Evolutionary conservation across 2,888 invertebrate species (phyloP).

Genomic region (Pemphredon lugubris): DNA sequence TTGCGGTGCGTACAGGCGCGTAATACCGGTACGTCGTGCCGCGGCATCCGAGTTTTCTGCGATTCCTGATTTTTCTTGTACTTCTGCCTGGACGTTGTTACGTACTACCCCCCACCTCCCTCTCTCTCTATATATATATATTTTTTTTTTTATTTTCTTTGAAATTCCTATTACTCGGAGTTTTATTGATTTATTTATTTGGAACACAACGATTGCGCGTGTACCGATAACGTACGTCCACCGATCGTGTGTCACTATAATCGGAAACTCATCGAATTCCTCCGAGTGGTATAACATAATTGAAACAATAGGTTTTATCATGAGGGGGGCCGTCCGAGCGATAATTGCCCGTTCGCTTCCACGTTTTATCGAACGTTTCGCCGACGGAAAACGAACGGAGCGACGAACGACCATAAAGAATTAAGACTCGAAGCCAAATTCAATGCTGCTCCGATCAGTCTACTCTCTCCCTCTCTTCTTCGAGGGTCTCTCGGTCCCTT

Average conservation of each 20-base stretch:
- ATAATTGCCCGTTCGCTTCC: neutral
- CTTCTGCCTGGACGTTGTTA: neutral
- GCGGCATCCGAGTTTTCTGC: conserved; percentile 59
- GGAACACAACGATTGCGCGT: too few relatives aligned
- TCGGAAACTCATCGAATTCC: too few relatives aligned
- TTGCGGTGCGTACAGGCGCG: conserved; percentile 66
- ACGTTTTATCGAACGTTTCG: neutral
- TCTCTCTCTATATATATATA: neutral
- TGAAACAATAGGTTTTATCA: too few relatives aligned
- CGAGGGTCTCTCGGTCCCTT: conserved; percentile 45
- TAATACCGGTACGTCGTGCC: conserved; percentile 49
- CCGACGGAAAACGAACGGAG: conserved; percentile 24
- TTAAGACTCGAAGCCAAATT: conserved; percentile 60
- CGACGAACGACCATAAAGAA: conserved; percentile 43
- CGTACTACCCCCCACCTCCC: neutral
- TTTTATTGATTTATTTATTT: neutral
- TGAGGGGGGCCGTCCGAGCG: neutral
- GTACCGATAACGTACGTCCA: too few relatives aligned
- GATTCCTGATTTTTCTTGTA: conserved; percentile 38
- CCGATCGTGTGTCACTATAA: too few relatives aligned
- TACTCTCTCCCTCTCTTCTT: conserved; percentile 12
- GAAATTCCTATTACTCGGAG: too few relatives aligned
- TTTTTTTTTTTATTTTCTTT: neutral
- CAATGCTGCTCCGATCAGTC: conserved; percentile 61
- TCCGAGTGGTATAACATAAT: too few relatives aligned